Evolutionary conservation across 1,140 invertebrate species (phyloP), one percentile per base, ranked within the genome.

Genomic region (Sycophaga agraensis): DNA sequence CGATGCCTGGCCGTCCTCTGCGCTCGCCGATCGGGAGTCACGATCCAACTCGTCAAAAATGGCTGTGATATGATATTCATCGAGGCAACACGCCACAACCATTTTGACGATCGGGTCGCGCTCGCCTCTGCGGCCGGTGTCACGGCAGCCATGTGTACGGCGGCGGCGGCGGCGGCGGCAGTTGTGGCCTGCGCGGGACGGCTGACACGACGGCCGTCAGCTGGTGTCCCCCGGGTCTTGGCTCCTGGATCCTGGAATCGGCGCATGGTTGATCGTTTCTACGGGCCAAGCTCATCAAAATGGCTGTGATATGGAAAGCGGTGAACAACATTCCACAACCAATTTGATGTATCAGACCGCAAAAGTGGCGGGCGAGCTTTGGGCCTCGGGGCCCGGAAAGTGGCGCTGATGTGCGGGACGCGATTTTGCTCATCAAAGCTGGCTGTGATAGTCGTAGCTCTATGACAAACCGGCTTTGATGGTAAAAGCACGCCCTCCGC

Each of bases 21-120:
- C 35, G 4, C 35, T 39, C 17, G 9, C 3, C 24, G 2, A 8
- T 3, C 4, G 34, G 12, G 73, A 78, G 79, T 77, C 66, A 73
- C 77, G 81, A 83, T 84, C 83, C 77, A 88, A 88, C 86, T 89
- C 88, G 88, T 90, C 88, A 89, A 90, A 88, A 89, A 89, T 90
- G 89, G 89, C 89, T 91, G 89, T 91, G 91, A 92, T 92, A 92
- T 91, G 90, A 87, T 75, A 79, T 74, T 77, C 63, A 74, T 71
- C 78, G 64, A 75, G 8, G 70, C 81, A 82, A 88, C 88, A 90
- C 86, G 88, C 85, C 89, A 89, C 89, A 90, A 85, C 86, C 88
- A 90, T 85, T 89, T 90, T 91, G 87, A 88, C 87, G 84, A 84
- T 76, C 77, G 75, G 77, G 82, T 80, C 79, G 77, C 68, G 74